These are phyloP conservation scores for Andrena hattorfiana DNA, from an alignment of 2,888 invertebrate genomes.

Conservation along the genomic window DNA sequence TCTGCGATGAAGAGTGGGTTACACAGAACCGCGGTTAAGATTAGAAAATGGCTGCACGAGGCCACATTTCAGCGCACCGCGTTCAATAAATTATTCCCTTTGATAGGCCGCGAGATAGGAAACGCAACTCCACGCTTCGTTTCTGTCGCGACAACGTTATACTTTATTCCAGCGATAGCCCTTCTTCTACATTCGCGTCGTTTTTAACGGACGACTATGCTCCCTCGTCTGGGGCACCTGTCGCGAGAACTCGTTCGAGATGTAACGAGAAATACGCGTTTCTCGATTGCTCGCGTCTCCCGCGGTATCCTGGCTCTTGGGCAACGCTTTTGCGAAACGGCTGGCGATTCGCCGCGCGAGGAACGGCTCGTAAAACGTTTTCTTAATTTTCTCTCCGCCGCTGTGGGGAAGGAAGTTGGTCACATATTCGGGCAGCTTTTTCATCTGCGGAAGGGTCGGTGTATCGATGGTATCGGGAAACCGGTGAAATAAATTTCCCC, in stretches of 20 bases:
- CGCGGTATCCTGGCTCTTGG: neutral
- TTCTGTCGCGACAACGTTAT: neutral
- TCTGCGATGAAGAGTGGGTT: neutral
- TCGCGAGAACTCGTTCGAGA: conserved; percentile 16
- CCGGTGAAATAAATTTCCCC: conserved; percentile 59
- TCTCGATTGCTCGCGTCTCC: neutral
- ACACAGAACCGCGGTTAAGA: neutral
- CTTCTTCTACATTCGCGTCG: neutral
- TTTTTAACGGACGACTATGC: conserved; percentile 5
- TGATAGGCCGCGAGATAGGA: conserved; percentile 1
- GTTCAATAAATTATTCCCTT: conserved; percentile 36
- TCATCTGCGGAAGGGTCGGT: conserved; percentile 18
- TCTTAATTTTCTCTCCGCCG: conserved; percentile 51
- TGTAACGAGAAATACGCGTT: neutral
- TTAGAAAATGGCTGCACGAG: conserved; percentile 8
- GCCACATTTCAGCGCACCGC: conserved; percentile 8
- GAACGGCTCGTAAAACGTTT: conserved; percentile 38
- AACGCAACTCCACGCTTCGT: neutral
- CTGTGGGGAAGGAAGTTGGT: conserved; percentile 8
- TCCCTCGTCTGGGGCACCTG: conserved; percentile 28
- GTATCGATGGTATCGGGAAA: conserved; percentile 55
- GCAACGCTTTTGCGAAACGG: neutral
- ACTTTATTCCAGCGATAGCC: neutral
- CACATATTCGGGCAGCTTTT: conserved; percentile 23
- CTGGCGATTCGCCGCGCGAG: neutral